Evolutionary conservation across 2,113 vertebrate genomes (phyloP).

Genomic region (Cephalopterus ornatus): DNA sequence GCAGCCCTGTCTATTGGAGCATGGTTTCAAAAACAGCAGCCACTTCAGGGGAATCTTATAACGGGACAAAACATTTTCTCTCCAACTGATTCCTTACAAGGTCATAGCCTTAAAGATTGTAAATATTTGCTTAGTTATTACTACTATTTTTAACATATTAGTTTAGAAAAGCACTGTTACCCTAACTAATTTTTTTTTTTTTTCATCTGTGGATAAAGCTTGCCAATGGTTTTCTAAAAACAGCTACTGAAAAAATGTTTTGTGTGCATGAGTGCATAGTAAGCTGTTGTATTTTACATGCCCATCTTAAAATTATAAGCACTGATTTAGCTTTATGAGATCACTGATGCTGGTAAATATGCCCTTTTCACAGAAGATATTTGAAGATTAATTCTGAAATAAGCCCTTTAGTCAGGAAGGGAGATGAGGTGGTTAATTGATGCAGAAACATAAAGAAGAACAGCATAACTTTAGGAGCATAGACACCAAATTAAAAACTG

Average conservation of each 20-base stretch:
- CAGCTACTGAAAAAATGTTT: neutral
- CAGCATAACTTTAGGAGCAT: neutral
- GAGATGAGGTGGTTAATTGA: neutral
- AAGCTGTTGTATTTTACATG: neutral
- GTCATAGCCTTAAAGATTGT: neutral
- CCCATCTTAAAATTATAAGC: neutral
- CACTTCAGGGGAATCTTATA: accelerated
- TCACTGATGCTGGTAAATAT: neutral
- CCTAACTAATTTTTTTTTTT: neutral
- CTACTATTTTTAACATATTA: neutral
- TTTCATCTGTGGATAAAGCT: neutral
- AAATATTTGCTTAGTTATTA: neutral
- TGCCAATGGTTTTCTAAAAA: neutral
- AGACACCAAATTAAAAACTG: constrained; percentile 40
- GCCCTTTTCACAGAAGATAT: neutral
- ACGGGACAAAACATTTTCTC: neutral
- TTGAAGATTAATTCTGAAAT: neutral
- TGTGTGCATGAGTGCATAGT: accelerated
- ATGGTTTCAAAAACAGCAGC: neutral
- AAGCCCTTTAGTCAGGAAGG: neutral
- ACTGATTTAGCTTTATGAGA: neutral
- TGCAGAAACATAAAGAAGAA: neutral
- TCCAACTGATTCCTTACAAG: neutral
- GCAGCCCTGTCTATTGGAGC: accelerated
- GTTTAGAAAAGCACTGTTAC: neutral